Percentiles rank a stretch among this genome's conserved stretches.
Evolutionary conservation across 1,140 invertebrate species (phyloP).

Genomic region (Mycetomoellerius zeteki): DNA sequence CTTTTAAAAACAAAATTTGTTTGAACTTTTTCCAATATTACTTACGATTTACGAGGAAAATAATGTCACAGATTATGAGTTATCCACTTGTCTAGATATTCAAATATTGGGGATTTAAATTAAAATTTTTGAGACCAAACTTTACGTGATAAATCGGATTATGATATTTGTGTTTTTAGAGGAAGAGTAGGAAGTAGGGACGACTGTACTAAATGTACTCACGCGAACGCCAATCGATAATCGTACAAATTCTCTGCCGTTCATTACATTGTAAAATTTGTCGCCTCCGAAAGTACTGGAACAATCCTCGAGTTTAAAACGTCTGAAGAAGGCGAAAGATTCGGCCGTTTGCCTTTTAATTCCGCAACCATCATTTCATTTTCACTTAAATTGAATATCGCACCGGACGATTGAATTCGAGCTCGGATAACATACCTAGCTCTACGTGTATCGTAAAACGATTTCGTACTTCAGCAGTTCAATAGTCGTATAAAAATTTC

Average conservation of each 20-base stretch:
- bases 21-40: no score
- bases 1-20: no score
- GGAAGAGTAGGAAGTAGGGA: no score
- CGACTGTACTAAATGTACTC: not conserved
- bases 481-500: not conserved
- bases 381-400: not conserved
- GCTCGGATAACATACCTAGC: no score
- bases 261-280: not conserved
- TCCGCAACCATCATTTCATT: not conserved
- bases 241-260: not conserved
- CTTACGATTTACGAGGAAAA: no score
- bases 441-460: not conserved
- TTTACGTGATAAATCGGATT: no score
- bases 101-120: no score
- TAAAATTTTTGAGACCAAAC: no score
- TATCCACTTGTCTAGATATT: no score
- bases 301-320: not conserved
- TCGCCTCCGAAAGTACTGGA: not conserved
- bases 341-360: not conserved
- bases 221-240: conserved; percentile 18
- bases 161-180: no score
- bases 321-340: not conserved
- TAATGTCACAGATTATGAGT: no score
- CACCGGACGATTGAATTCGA: not conserved
- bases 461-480: not conserved